Percentiles rank a stretch among this genome's conserved stretches.
Evolutionary conservation across 37 sponge, comb jelly and placozoan genomes (phyloP).

Genomic region (Crambe crambe): DNA sequence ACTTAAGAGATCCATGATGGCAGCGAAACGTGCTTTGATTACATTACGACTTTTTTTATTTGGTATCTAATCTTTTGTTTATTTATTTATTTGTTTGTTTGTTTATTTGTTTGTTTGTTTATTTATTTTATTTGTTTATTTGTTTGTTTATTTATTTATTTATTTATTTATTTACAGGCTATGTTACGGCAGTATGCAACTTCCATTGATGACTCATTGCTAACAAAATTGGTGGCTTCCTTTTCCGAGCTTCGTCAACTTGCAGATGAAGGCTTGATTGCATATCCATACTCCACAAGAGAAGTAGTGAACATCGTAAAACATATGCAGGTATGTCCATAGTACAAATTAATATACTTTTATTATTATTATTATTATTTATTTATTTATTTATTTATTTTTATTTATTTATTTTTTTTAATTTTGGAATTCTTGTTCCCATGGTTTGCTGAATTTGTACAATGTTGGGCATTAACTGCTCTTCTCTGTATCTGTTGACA

Average conservation of each 20-base stretch:
- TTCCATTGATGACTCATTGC: constrained; percentile 55
- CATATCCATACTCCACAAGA: constrained; percentile 95
- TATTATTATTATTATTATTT: not conserved
- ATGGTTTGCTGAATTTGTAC: too few relatives aligned
- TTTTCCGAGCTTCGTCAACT: constrained; percentile 84
- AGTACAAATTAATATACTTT: not conserved
- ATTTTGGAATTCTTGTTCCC: too few relatives aligned
- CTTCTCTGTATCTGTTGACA: too few relatives aligned
- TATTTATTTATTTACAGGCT: constrained; percentile 30
- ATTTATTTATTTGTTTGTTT: too few relatives aligned
- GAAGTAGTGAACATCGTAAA: constrained; percentile 88
- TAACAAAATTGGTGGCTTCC: constrained; percentile 76
- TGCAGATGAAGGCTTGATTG: constrained; percentile 83
- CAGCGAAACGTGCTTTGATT: too few relatives aligned
- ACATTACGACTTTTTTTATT: too few relatives aligned
- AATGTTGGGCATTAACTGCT: too few relatives aligned
- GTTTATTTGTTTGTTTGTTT: too few relatives aligned
- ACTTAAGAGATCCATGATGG: too few relatives aligned
- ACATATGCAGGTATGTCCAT: constrained; percentile 69
- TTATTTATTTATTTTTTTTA: not conserved
- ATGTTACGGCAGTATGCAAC: constrained; percentile 86
- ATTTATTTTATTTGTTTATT: too few relatives aligned
- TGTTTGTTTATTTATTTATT: not conserved
- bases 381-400: not conserved
- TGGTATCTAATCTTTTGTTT: too few relatives aligned